Base-by-base conservation (phyloP, 2,113 vertebrate species). In the Sigmodon hispidus region DNA sequence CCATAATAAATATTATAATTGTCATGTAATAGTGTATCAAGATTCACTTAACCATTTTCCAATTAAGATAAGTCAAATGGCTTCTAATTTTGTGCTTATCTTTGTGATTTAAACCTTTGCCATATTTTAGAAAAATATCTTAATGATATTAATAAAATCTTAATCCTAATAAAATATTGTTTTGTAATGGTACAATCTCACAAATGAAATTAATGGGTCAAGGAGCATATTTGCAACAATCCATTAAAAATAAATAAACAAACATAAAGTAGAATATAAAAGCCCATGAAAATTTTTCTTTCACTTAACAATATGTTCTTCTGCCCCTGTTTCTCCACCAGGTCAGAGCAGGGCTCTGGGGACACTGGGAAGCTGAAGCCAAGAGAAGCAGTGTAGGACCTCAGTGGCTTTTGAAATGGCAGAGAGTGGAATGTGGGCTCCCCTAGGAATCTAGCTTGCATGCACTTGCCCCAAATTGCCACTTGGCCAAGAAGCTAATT, bases 391-490 rank as follows among this genome's bases (percentile, higher is more conserved):
- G 59, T 95, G 96, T 93, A 98, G 96, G 96, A 97, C 97, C 97
- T 98, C 96, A 95, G 94, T 48, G 96, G 91, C 98, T 97, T 98
- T 96, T 43, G 94, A 98, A 98, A 98, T 65, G 94, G 76, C 81
- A 96, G 61, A 96, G 65, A 98, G 96, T 97, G 96, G 98, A 98
- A 98, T 98, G 97, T 72, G 70, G 95, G 96, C 95, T 98, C 96
- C 95, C 96, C 89, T 94, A 87, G 61, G 96, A 98, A 97, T 97
- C 94, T 96, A 98, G 97, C 98, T 97, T 98, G 98, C 90, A 96
- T 63, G 94, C 97, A 98, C 98, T 98, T 98, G 98, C 96, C 98
- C 97, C 97, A 97, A 98, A 98, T 93, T 97, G 97, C 97, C 97
- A 97, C 94, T 94, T 76, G 69, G 98, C 97, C 98, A 98, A 98